A percentile compares a stretch with the other conserved stretches of the same genome.
Conservation (phyloP, 92 coral and sea anemone genomes). For the Palythoa grandis region DNA sequence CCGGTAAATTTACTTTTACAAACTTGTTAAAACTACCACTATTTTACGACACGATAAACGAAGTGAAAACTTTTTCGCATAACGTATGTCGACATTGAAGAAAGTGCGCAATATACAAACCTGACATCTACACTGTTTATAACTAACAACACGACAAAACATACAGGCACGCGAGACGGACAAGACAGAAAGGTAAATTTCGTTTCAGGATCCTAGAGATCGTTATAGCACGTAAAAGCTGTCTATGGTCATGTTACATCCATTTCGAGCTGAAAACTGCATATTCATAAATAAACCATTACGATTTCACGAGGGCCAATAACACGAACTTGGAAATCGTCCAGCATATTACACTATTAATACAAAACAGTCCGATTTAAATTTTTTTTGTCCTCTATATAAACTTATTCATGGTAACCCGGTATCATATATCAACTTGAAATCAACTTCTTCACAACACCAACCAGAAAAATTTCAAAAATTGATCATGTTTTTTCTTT, state of each 20-base stretch:
- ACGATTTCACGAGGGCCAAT: conserved; percentile 20
- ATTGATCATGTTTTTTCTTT: not conserved
- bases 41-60: not conserved
- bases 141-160: not conserved
- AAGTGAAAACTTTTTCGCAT: not conserved
- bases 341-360: not conserved
- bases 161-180: conserved; percentile 41
- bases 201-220: not conserved
- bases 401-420: not conserved
- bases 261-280: not conserved
- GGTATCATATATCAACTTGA: not conserved
- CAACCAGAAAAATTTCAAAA: not conserved
- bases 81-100: not conserved
- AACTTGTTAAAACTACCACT: not conserved
- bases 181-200: not conserved
- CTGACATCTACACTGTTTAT: not conserved
- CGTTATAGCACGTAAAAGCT: not conserved
- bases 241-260: not conserved
- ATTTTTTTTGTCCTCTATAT: not conserved
- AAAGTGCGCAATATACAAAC: not conserved
- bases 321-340: conserved; percentile 10
- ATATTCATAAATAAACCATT: conserved; percentile 33
- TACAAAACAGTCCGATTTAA: too few relatives aligned
- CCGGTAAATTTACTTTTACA: not conserved
- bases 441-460: not conserved